A percentile compares a stretch with the other conserved stretches of the same genome.
phyloP scores from a whole-genome alignment of 30 jellyfish, hydroid and myxozoan genomes.

The Cassiopea xamachana region DNA sequence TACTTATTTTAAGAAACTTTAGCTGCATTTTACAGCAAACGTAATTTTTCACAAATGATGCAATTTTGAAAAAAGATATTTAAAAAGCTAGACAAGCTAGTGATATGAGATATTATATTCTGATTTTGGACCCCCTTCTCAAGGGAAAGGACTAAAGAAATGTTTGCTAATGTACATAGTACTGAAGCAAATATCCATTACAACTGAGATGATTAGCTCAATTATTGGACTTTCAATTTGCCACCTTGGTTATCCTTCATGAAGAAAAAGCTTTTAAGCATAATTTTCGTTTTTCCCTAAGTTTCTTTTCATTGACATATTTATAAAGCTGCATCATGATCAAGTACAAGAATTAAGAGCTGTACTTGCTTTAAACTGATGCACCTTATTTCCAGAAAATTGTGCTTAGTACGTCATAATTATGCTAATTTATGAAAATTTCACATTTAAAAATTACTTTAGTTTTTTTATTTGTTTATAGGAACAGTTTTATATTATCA shows the following conservation, averaged over 20 bases:
- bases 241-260: neutral
- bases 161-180: too few species aligned
- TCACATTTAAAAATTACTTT: too few species aligned
- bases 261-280: neutral
- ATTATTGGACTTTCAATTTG: neutral
- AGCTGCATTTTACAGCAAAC: neutral
- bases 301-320: neutral
- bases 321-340: neutral
- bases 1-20: too few species aligned
- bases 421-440: neutral
- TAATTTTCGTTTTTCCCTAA: neutral
- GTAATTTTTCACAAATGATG: neutral
- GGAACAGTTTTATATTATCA: too few species aligned
- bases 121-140: neutral
- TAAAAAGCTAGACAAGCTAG: neutral
- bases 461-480: too few species aligned
- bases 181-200: neutral
- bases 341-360: neutral
- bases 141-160: neutral
- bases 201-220: neutral
- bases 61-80: neutral
- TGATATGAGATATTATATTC: neutral
- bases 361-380: neutral
- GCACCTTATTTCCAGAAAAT: neutral
- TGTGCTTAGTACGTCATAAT: neutral